Base-by-base conservation (phyloP, 1,140 invertebrate species). In the Diploscapter pachys region DNA sequence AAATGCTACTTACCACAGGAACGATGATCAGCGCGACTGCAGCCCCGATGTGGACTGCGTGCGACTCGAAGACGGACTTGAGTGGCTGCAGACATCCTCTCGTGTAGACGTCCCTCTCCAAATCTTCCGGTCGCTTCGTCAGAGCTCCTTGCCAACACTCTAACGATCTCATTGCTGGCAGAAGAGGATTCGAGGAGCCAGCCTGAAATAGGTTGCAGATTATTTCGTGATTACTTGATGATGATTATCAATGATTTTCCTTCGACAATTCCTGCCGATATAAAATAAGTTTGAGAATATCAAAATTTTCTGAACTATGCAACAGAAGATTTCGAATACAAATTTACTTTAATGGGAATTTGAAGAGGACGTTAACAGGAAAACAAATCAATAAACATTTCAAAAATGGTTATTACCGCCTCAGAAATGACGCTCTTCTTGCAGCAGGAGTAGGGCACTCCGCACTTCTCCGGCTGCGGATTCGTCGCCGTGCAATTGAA, bases 61-160 rank as follows among this genome's bases (percentile, higher is more conserved):
- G 80, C 5, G 63, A 73, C 72, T 85, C 83, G 62, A 85, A 85
- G 6, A 83, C 64, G 5, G 73, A 71, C 54, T 79, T 71, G 52
- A 85, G 70, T 8, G 83, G 83, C 49, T 80, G 80, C 51, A 86
- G 71, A 75, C 83, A 85, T 75, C 83, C 83, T 31, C 76, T 62
- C 4, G 80, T 78, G 67, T 85, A 78, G 65, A 85, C 74, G 65
- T 85, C 81, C 49, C 71, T 69, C 63, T 85, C 84, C 8, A 85
- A 61, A 62, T 85, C 84, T 56, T 85, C 79, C 8, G 77, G 80
- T 57, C 80, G 50, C 73, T 85, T 85, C 49, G 72, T 83, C 56
- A 85, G 76, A 31, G 84, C 83, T 76, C 85, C 85, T 65, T 83
- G 81, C 81, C 83, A 84, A 65, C 83, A 84, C 57, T 85, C 78